A percentile compares a stretch with the other conserved stretches of the same genome.
Conservation (phyloP, 2,113 vertebrate species). For the Neolamprologus variostigma region DNA sequence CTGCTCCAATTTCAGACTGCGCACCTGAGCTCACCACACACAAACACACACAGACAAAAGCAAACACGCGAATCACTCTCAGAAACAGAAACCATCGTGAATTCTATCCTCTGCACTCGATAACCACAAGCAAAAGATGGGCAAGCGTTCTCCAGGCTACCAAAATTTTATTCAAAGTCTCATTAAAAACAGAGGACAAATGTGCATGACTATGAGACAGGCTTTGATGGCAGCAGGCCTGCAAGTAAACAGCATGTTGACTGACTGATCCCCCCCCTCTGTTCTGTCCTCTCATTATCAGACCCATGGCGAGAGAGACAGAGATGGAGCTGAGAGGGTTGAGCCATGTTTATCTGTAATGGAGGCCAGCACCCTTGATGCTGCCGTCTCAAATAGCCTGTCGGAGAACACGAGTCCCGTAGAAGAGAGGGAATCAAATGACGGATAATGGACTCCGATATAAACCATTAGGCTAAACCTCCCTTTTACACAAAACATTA, state of each 20-base stretch:
- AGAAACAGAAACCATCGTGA: neutral
- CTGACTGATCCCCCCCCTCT: neutral
- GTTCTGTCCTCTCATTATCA: slow-evolving; percentile 8
- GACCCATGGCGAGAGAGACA: neutral
- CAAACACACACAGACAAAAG: neutral
- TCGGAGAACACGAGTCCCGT: slow-evolving; percentile 40
- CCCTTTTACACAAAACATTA: neutral
- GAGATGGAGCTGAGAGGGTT: slow-evolving; percentile 1
- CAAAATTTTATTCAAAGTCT: neutral
- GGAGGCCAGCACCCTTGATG: slow-evolving; percentile 21
- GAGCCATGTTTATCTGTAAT: slow-evolving; percentile 39
- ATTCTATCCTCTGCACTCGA: neutral
- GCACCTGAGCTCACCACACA: slow-evolving; percentile 75
- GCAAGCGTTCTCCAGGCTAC: neutral
- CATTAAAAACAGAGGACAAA: neutral
- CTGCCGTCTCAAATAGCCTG: slow-evolving; percentile 41
- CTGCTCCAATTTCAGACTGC: slow-evolving; percentile 90
- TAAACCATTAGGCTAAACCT: slow-evolving; percentile 18
- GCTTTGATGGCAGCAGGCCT: neutral
- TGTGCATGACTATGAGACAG: neutral
- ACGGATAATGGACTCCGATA: slow-evolving; percentile 23
- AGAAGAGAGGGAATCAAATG: slow-evolving; percentile 39
- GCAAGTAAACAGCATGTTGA: slow-evolving; percentile 5
- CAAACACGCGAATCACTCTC: neutral
- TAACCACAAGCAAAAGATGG: neutral